Percentiles rank a stretch among this genome's conserved stretches.
Evolutionary conservation across 2,797 vertebrate genomes (phyloP).

Genomic region (Sciurus carolinensis): DNA sequence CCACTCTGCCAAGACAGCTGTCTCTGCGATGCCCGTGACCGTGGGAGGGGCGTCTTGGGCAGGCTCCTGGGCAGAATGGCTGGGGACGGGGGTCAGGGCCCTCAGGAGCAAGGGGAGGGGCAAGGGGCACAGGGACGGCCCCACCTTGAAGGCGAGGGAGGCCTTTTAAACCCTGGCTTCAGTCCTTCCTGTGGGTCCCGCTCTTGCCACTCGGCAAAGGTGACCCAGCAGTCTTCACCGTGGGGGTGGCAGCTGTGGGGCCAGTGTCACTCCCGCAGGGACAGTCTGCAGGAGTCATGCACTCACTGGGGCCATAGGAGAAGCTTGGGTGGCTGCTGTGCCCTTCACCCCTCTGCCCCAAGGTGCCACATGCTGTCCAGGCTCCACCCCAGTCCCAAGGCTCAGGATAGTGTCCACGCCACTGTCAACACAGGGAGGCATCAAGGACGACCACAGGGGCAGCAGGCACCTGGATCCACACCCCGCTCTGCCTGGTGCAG

Average conservation of each 20-base stretch:
- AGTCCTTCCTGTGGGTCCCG: rapidly evolving
- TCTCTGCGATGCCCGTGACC: rapidly evolving
- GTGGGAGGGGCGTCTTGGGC: rapidly evolving
- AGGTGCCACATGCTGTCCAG: neutral
- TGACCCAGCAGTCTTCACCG: neutral
- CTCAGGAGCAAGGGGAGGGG: neutral
- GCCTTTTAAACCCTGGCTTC: neutral
- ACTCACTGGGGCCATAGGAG: neutral
- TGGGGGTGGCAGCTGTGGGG: rapidly evolving
- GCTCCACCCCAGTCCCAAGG: too few species aligned
- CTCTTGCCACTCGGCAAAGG: neutral
- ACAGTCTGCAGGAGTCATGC: rapidly evolving
- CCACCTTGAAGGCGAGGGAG: neutral
- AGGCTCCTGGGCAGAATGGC: neutral
- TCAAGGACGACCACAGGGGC: rapidly evolving
- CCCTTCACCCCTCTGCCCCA: neutral
- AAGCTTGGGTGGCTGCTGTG: neutral
- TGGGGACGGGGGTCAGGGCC: rapidly evolving
- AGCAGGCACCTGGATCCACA: neutral
- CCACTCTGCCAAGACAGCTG: too few species aligned
- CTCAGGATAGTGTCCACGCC: neutral
- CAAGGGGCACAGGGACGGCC: neutral
- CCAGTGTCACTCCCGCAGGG: neutral
- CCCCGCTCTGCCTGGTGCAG: rapidly evolving
- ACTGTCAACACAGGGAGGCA: neutral